These are phyloP conservation scores for Phaethon lepturus DNA, from an alignment of 2,113 vertebrate genomes.

Conservation along the genomic window DNA sequence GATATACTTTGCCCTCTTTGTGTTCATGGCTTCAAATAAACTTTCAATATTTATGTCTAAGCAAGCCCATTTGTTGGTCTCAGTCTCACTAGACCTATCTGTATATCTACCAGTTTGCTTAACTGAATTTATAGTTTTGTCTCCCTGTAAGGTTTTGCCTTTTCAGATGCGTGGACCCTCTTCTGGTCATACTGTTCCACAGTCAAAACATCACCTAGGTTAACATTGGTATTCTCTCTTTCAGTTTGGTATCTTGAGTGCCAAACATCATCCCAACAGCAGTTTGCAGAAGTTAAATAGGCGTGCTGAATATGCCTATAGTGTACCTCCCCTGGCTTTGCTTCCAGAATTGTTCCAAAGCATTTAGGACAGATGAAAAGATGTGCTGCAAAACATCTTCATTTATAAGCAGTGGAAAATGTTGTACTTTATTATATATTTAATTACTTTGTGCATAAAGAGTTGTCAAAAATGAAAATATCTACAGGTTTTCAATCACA, in stretches of 20 bases:
- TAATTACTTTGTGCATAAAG: background rate
- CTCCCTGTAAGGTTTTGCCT: background rate
- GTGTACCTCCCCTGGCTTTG: fast-evolving
- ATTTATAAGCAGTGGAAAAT: background rate
- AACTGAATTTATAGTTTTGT: background rate
- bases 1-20: background rate
- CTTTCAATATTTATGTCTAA: background rate
- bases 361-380: background rate
- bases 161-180: background rate
- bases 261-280: background rate
- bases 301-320: background rate
- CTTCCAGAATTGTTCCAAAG: background rate
- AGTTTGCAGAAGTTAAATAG: background rate
- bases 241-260: background rate
- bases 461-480: background rate
- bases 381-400: background rate
- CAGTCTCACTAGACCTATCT: background rate
- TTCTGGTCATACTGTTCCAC: background rate
- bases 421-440: background rate
- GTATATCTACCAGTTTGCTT: background rate
- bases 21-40: background rate
- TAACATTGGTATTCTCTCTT: background rate
- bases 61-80: background rate
- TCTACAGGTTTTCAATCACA: background rate
- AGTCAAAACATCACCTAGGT: background rate